A percentile compares a stretch with the other conserved stretches of the same genome.
Evolutionary conservation across 2,113 vertebrate genomes (phyloP).

Genomic region (Pelusios castaneus): DNA sequence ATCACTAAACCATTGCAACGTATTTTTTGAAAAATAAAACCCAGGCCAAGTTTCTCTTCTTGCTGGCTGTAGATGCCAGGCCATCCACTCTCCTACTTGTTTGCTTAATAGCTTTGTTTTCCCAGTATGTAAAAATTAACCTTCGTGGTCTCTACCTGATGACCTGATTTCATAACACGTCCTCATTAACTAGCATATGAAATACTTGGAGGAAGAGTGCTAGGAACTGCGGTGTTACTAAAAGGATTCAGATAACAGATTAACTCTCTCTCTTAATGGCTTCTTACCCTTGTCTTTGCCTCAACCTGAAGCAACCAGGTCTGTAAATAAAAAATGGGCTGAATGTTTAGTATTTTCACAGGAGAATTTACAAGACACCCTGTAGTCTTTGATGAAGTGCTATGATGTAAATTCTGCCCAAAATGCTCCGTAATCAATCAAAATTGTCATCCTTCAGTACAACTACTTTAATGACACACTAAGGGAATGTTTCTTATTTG

Average conservation of each 20-base stretch:
- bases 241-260: neutral
- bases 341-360: fast-evolving
- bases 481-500: neutral
- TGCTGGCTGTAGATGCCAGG: too few species aligned
- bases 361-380: too few species aligned
- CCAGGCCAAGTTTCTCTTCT: too few species aligned
- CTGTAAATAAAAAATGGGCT: fast-evolving
- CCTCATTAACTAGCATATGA: neutral
- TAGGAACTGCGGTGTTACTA: neutral
- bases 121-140: too few species aligned
- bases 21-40: too few species aligned
- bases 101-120: too few species aligned
- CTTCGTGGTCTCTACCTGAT: too few species aligned
- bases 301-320: neutral
- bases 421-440: neutral
- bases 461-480: neutral
- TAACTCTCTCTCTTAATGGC: neutral
- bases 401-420: neutral
- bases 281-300: neutral
- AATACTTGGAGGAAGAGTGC: neutral
- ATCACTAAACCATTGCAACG: too few species aligned
- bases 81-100: too few species aligned
- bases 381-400: neutral
- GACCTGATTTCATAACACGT: neutral
- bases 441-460: fast-evolving